Evolutionary conservation across 2,888 invertebrate genomes (phyloP).

Genomic region (Chrysotoxum bicinctum): DNA sequence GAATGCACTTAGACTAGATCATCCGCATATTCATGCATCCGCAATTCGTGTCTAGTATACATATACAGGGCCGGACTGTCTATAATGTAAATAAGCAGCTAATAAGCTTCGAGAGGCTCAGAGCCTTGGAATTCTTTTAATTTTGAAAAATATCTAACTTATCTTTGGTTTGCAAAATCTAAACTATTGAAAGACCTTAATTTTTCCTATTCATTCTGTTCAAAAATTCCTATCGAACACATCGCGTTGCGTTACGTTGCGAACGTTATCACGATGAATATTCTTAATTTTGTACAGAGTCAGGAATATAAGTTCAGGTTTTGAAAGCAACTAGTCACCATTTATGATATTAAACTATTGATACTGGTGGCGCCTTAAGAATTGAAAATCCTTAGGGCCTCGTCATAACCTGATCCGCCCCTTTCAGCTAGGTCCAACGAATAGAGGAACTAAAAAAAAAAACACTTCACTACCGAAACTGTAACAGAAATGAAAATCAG

Average conservation of each 20-base stretch:
- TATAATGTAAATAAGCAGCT: not conserved
- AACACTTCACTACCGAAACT: slow-evolving; percentile 22
- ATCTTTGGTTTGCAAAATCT: no score
- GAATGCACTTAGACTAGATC: slow-evolving; percentile 30
- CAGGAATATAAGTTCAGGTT: not conserved
- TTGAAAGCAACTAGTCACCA: not conserved
- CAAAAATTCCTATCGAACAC: no score
- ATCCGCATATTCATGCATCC: slow-evolving; percentile 36
- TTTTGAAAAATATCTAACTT: not conserved
- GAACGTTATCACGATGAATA: not conserved
- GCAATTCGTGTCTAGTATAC: not conserved
- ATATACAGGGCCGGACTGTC: not conserved
- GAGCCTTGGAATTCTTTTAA: not conserved
- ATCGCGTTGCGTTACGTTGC: not conserved
- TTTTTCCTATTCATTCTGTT: no score
- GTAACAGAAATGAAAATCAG: not conserved
- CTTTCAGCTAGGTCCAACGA: not conserved
- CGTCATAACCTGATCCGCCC: not conserved
- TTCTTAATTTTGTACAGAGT: not conserved
- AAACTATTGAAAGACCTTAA: no score
- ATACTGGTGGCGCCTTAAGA: not conserved
- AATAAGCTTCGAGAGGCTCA: not conserved
- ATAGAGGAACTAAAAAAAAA: slow-evolving; percentile 17
- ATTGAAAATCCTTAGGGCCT: no score
- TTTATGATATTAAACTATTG: no score